Percentiles rank a stretch among this genome's conserved stretches.
Evolutionary conservation across 2,888 invertebrate genomes (phyloP).

Genomic region (Agriotes lineatus): DNA sequence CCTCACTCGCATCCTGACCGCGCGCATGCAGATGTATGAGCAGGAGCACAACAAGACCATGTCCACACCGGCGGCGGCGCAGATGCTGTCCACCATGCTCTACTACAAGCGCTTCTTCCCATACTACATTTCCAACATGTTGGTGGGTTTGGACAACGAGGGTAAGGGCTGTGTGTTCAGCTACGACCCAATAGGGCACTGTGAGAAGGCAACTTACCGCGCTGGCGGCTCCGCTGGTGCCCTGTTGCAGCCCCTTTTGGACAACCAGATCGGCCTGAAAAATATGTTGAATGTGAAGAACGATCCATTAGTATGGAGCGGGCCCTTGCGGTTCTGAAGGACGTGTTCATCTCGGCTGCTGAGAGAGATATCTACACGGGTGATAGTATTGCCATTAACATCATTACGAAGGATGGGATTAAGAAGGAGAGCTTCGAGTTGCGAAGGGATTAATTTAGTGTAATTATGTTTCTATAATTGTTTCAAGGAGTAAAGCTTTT

Average conservation of each 20-base stretch:
- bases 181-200: constrained; percentile 98
- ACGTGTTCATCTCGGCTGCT: constrained; percentile 97
- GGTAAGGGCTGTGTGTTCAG: constrained; percentile 96
- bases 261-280: constrained; percentile 94
- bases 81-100: constrained; percentile 95
- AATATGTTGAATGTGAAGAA: constrained; percentile 82
- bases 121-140: constrained; percentile 94
- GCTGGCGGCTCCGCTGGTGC: constrained; percentile 94
- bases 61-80: constrained; percentile 92
- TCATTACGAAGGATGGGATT: constrained; percentile 90
- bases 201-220: constrained; percentile 85
- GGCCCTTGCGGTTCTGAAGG: constrained; percentile 88
- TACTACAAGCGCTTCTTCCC: constrained; percentile 99
- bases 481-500: background rate
- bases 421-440: constrained; percentile 80
- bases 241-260: constrained; percentile 92
- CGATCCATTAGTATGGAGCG: constrained; percentile 81
- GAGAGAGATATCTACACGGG: constrained; percentile 99
- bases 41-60: constrained; percentile 95
- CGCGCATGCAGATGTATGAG: constrained; percentile 94
- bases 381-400: constrained; percentile 86
- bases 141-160: constrained; percentile 93
- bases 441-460: constrained; percentile 82
- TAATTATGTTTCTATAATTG: background rate
- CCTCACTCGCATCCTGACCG: constrained; percentile 84